Evolutionary conservation across 2,888 invertebrate genomes (phyloP), one percentile per base, ranked within the genome.

Genomic region (Hydroisotoma schaefferi): DNA sequence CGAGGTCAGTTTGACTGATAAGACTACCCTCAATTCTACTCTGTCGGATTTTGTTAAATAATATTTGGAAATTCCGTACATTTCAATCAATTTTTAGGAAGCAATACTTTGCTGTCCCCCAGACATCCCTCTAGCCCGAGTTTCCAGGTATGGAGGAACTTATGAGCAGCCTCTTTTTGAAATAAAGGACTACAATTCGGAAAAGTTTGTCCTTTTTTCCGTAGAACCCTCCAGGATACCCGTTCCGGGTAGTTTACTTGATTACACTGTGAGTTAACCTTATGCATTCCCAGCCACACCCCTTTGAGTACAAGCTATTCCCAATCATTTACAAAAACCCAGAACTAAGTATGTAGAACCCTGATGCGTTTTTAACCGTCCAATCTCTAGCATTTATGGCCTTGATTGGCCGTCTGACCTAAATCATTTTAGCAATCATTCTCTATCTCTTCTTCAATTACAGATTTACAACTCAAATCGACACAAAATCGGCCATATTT

Each of bases 121-220:
- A 4, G 46, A 53, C 23, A 47, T 1, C 2, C 53, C 20, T 33
- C 37, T 47, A 4, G 57, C 53, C 18, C 61, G 52, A 20, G 49
- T 64, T 2, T 49, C 53, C 38, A 61, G 52, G 43, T 61, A 58
- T 44, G 64, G 64, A 26, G 64, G 64, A 25, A 20, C 26, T 5
- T 55, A 29, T 26, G 51, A 43, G n/a, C 52, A 49, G 15, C 58
- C 57, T 1, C 51, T 57, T n/a, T 64, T 29, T 27, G 59, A 59
- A 38, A 58, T 64, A 5, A 47, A 20, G 5, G 8, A 18, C 25
- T 25, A 8, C 12, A 22, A 18, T 8, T 47, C 47, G 25, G 47
- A 18, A 18, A 47, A 47, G 6, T 8, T 4, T 6, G 25, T 4
- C 8, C 8, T 47, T 8, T 47, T 47, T n/a, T 23, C 47, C 12